Conservation (phyloP, 1,140 invertebrate genomes). For the Diorhabda carinulata region DNA sequence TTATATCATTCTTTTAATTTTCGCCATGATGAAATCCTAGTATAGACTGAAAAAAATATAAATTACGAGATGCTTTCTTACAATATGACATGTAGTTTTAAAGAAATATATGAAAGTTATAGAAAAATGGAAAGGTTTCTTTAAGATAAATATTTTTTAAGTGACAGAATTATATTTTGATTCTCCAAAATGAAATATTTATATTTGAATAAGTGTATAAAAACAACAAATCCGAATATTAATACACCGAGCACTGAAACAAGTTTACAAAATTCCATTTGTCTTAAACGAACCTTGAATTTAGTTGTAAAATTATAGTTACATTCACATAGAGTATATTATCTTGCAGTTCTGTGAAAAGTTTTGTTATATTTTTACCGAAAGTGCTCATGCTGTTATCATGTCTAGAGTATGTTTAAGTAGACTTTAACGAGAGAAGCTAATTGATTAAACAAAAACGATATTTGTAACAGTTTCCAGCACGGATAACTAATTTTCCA, state of each 20-base stretch:
- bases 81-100: conserved; percentile 32
- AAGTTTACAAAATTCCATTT: neutral
- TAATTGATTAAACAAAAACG: conserved; percentile 6
- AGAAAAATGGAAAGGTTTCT: neutral
- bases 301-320: conserved; percentile 36
- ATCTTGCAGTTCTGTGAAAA: conserved; percentile 33
- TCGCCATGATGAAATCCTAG: conserved; percentile 45
- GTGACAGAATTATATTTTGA: neutral
- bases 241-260: neutral
- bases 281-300: conserved; percentile 17
- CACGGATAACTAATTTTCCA: neutral
- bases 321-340: conserved; percentile 26
- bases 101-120: conserved; percentile 24
- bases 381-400: conserved; percentile 61
- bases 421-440: conserved; percentile 9
- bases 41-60: conserved; percentile 41
- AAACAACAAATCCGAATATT: neutral
- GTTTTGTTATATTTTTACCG: conserved; percentile 54
- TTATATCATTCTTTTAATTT: conserved; percentile 40
- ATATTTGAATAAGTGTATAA: conserved; percentile 11
- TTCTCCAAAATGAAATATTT: conserved; percentile 6
- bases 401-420: conserved; percentile 33
- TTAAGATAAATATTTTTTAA: neutral
- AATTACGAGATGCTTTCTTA: conserved; percentile 39
- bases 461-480: neutral